Conservation (phyloP, 2,888 invertebrate genomes). For the Chesias legatella region DNA sequence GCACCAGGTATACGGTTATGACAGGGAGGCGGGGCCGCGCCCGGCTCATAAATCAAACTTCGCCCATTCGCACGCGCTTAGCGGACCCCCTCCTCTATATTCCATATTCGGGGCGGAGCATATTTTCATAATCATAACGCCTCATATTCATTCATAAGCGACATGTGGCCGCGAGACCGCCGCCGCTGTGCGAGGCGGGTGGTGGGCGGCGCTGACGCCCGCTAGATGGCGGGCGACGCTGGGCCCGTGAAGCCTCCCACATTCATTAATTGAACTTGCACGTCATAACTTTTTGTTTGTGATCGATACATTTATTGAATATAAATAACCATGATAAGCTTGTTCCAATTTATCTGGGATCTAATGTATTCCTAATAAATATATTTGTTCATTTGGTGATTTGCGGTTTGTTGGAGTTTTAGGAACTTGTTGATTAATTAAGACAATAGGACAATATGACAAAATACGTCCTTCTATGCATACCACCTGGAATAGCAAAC, state of each 20-base stretch:
- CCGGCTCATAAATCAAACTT: constrained; percentile 85
- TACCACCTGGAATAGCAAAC: constrained; percentile 6
- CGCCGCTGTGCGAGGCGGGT: constrained; percentile 45
- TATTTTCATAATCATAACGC: constrained; percentile 81
- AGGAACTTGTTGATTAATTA: constrained; percentile 18
- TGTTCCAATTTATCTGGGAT: constrained; percentile 31
- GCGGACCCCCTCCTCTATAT: constrained; percentile 82
- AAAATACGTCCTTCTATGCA: constrained; percentile 16
- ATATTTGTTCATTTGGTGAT: constrained; percentile 17
- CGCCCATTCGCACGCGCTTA: constrained; percentile 83
- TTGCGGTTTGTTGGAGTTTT: constrained; percentile 17
- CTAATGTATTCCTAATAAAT: constrained; percentile 22
- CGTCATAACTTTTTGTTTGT: constrained; percentile 72
- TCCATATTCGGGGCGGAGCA: constrained; percentile 81
- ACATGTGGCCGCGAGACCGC: constrained; percentile 56
- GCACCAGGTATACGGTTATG: constrained; percentile 84
- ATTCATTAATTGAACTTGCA: constrained; percentile 70
- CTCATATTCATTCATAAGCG: constrained; percentile 81
- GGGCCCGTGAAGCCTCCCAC: constrained; percentile 76
- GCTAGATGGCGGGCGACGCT: constrained; percentile 69
- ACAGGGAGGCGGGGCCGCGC: constrained; percentile 84
- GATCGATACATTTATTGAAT: constrained; percentile 43
- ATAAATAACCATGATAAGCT: constrained; percentile 37
- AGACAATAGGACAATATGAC: constrained; percentile 12
- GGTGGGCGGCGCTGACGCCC: constrained; percentile 70